Evolutionary conservation across 2,888 invertebrate genomes (phyloP), one percentile per base, ranked within the genome.

Genomic region (Mimas tiliae): DNA sequence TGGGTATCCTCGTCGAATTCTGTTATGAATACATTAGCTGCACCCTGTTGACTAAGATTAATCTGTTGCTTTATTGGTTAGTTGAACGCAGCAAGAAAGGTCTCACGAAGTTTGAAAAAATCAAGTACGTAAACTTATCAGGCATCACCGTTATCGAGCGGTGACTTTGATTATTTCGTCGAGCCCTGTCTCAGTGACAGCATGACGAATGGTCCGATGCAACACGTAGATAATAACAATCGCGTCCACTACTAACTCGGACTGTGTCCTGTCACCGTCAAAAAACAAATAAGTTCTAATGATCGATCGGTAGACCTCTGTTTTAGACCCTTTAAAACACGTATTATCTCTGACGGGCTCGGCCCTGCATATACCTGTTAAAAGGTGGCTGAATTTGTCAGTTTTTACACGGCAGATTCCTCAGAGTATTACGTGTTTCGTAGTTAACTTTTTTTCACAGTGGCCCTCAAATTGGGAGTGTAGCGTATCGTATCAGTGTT

Each of bases 261-360:
- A 77, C 85, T 79, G 84, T 85, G 87, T 88, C 88, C 88, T 90
- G 90, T 91, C 91, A 89, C 87, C 88, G 84, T 88, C 87, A 88
- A 91, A 92, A 91, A 92, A 92, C 89, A 90, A 91, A 90, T 88
- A 93, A 92, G 89, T 88, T 87, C 87, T 87, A 89, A 91, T 93
- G 93, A 93, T 93, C 89, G 93, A 93, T 93, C 88, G 91, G 81
- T 79, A 82, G 81, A 81, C 84, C 85, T 85, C 84, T 81, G 86
- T 88, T 89, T 88, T 88, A 86, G 88, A 86, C 83, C 83, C 87
- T 86, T 89, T 88, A 84, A 90, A 88, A 88, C 84, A 85, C 80
- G 72, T 83, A 82, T 89, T 90, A 91, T 91, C 90, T 90, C 81
- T 73, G 77, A 74, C 75, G 78, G 76, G 78, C 78, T 45, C 79